Conservation (phyloP, 2,888 invertebrate genomes). For the Mimumesa dahlbomi region DNA sequence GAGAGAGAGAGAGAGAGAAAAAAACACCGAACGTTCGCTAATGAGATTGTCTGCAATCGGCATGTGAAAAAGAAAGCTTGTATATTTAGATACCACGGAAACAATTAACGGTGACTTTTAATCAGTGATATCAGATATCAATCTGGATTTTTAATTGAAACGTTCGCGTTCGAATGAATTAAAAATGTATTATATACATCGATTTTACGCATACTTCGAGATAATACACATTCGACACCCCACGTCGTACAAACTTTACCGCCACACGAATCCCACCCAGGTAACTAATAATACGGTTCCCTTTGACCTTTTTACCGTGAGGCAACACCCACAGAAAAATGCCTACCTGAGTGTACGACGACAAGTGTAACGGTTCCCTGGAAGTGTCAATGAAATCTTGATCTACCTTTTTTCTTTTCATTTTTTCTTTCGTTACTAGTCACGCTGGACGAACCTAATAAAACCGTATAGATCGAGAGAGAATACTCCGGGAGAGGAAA, state of each 20-base stretch:
- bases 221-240: slow-evolving; percentile 44
- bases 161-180: no score
- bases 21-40: no score
- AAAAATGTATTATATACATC: no score
- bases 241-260: slow-evolving; percentile 4
- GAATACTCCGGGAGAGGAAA: no score
- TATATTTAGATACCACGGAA: no score
- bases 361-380: slow-evolving; percentile 14
- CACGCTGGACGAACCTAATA: not conserved
- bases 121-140: no score
- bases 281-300: slow-evolving; percentile 48
- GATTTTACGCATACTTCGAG: no score
- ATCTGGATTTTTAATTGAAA: no score
- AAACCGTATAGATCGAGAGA: not conserved
- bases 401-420: not conserved
- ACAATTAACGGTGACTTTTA: no score
- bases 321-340: slow-evolving; percentile 9
- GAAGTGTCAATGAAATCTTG: slow-evolving; percentile 3
- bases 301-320: slow-evolving; percentile 23
- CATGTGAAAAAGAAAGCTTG: no score
- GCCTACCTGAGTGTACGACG: slow-evolving; percentile 11
- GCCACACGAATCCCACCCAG: slow-evolving; percentile 46
- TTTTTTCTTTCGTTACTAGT: not conserved
- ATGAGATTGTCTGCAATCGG: no score
- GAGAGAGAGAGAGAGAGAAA: no score